Percentiles rank a stretch among this genome's conserved stretches.
These are phyloP conservation scores for Boulengeromyrus knoepffleri DNA, from an alignment of 2,113 vertebrate species.

Conservation along the genomic window DNA sequence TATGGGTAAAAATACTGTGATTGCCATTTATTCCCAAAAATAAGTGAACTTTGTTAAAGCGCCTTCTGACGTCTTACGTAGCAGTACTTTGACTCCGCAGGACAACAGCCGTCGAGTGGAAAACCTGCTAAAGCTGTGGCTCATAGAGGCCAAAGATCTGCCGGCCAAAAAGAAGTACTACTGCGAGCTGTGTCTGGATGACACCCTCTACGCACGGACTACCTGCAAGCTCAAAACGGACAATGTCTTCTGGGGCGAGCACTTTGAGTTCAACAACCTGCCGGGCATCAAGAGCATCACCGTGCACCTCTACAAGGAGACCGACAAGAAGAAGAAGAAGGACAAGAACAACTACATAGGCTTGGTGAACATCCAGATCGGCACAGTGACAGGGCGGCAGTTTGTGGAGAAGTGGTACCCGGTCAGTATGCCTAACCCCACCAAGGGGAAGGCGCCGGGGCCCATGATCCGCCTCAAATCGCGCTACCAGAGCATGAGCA, in stretches of 20 bases:
- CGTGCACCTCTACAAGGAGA: conserved; percentile 93
- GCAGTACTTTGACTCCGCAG: conserved; percentile 46
- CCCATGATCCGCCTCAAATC: conserved; percentile 96
- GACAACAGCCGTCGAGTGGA: conserved; percentile 95
- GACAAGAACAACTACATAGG: conserved; percentile 96
- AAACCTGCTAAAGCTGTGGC: conserved; percentile 89
- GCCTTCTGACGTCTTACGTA: background rate
- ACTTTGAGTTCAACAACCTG: conserved; percentile 97
- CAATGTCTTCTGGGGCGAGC: conserved; percentile 99
- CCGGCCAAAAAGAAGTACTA: conserved; percentile 96
- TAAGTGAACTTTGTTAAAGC: background rate
- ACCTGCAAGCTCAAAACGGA: conserved; percentile 97
- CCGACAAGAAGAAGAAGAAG: conserved; percentile 98
- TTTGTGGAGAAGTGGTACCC: conserved; percentile 97
- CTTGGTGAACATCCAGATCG: conserved; percentile 78
- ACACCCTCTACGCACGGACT: conserved; percentile 93
- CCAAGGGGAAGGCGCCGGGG: conserved; percentile 80
- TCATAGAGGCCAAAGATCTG: conserved; percentile 96
- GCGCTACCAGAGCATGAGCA: conserved; percentile 93
- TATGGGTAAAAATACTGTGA: background rate
- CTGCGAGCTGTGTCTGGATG: conserved; percentile 92
- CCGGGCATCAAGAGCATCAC: conserved; percentile 79
- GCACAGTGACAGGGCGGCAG: conserved; percentile 80
- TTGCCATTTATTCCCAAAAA: background rate
- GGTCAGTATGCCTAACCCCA: conserved; percentile 76